Evolutionary conservation across 1,140 invertebrate species (phyloP).

Genomic region (Batillaria attramentaria): DNA sequence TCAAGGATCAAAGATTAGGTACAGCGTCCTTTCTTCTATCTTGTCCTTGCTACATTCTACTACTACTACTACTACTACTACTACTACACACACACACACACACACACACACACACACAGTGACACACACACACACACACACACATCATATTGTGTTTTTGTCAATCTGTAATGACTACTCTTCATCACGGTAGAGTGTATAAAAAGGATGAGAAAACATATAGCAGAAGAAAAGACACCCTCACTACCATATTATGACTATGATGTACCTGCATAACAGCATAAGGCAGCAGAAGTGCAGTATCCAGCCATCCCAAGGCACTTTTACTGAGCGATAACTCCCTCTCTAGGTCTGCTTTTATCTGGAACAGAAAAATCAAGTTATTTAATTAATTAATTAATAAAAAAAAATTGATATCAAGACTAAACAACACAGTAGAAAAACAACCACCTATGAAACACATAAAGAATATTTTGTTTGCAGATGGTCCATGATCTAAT

Average conservation of each 20-base stretch:
- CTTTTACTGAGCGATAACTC: conserved; percentile 67
- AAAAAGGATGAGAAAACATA: not conserved
- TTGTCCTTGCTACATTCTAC: too few relatives aligned
- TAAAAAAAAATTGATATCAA: too few relatives aligned
- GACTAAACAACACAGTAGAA: too few relatives aligned
- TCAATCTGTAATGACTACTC: not conserved
- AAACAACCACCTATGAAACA: too few relatives aligned
- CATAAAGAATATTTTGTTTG: too few relatives aligned
- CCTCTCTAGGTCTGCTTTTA: conserved; percentile 72
- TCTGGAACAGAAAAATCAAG: conserved; percentile 48
- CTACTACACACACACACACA: not conserved
- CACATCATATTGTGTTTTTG: not conserved
- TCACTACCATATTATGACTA: not conserved
- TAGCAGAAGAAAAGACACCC: not conserved
- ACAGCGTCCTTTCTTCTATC: too few relatives aligned
- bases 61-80: too few relatives aligned
- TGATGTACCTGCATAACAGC: conserved; percentile 71
- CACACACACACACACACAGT: not conserved
- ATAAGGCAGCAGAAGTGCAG: conserved; percentile 74
- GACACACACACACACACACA: too few relatives aligned
- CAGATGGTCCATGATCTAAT: too few relatives aligned
- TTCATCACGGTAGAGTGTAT: not conserved
- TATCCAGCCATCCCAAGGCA: conserved; percentile 73
- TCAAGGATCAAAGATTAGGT: too few relatives aligned
- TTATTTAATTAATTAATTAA: too few relatives aligned